Percentiles rank a stretch among this genome's conserved stretches.
phyloP scores from a whole-genome alignment of 2,797 vertebrate genomes.

The Anas flavirostris region DNA sequence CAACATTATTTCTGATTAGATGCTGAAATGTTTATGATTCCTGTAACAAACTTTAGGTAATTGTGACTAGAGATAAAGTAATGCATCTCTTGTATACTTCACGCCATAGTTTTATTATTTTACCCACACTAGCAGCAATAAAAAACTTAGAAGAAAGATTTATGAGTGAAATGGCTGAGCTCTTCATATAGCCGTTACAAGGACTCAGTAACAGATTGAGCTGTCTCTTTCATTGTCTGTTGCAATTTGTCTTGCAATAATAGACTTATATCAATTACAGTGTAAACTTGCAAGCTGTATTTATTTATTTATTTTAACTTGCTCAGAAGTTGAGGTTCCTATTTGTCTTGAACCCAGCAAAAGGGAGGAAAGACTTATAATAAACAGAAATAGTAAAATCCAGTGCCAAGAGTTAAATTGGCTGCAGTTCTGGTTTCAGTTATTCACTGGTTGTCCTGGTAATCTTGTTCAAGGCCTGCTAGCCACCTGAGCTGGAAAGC shows the following conservation, averaged over 20 bases:
- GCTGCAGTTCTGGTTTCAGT: neutral
- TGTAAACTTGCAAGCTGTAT: conserved; percentile 25
- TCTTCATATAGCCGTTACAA: conserved; percentile 39
- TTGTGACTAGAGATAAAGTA: neutral
- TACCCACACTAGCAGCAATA: conserved; percentile 1
- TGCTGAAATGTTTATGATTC: neutral
- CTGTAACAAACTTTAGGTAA: neutral
- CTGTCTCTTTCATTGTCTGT: conserved; percentile 57
- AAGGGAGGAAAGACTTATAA: neutral
- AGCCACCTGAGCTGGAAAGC: conserved; percentile 48
- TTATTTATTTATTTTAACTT: neutral
- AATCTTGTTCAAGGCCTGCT: conserved; percentile 13
- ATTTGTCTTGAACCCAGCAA: neutral
- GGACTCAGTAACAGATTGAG: conserved; percentile 62
- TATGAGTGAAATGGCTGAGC: conserved; percentile 17
- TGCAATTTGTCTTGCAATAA: conserved; percentile 57
- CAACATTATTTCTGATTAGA: neutral
- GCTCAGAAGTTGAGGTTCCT: conserved; percentile 6
- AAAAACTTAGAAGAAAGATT: conserved; percentile 27
- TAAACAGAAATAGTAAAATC: neutral
- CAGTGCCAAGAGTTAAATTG: neutral
- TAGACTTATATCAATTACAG: conserved; percentile 45
- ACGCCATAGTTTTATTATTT: conserved; percentile 41
- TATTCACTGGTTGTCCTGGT: neutral
- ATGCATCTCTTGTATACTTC: neutral